phyloP scores from a whole-genome alignment of 1,140 invertebrate species.

The Parapsyche elsis region DNA sequence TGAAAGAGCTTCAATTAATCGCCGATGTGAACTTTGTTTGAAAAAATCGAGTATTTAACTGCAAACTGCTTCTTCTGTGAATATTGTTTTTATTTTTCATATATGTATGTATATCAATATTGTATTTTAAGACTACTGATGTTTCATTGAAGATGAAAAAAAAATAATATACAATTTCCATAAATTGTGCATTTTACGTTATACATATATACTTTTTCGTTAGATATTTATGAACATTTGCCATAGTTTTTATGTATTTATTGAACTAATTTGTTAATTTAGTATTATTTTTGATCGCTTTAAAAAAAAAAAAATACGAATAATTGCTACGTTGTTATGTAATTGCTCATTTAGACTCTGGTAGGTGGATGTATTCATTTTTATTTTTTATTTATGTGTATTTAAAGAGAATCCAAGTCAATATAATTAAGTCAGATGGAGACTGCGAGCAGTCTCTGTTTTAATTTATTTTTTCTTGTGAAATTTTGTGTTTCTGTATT shows the following conservation, averaged over 20 bases:
- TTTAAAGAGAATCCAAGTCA: conserved; percentile 6
- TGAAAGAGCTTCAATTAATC: no score
- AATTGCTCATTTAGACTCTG: conserved; percentile 31
- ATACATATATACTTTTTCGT: background rate
- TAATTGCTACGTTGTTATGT: background rate
- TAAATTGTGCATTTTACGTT: background rate
- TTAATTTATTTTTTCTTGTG: background rate
- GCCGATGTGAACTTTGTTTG: background rate
- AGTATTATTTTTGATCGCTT: background rate
- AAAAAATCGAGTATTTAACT: background rate
- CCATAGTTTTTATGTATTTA: background rate
- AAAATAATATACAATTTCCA: background rate
- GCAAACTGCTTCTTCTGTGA: background rate
- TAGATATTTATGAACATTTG: background rate
- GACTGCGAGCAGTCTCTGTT: conserved; percentile 50
- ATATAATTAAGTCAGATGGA: conserved; percentile 34
- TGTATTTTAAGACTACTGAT: background rate
- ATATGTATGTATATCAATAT: background rate
- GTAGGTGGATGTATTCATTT: background rate
- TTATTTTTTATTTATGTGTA: conserved; percentile 23
- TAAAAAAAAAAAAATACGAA: no score
- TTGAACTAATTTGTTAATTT: background rate
- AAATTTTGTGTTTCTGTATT: conserved; percentile 35
- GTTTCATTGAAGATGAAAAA: background rate
- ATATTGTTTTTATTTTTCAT: conserved; percentile 1